phyloP scores from a whole-genome alignment of 92 coral and sea anemone genomes.

The Pocillopora grandis region DNA sequence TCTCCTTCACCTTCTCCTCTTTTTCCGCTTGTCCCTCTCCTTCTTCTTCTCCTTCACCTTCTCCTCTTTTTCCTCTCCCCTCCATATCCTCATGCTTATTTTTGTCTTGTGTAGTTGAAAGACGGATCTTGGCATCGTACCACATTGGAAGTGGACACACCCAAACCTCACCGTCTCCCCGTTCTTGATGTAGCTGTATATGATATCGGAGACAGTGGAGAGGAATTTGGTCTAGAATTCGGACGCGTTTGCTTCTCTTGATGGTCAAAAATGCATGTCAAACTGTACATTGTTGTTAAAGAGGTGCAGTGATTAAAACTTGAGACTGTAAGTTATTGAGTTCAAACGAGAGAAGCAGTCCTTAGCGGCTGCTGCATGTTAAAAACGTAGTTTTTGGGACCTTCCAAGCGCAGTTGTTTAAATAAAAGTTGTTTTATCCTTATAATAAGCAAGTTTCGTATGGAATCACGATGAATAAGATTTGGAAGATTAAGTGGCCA shows the following conservation, averaged over 20 bases:
- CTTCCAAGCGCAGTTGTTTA: neutral
- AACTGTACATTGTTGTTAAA: neutral
- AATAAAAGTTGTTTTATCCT: neutral
- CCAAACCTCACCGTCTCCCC: slow-evolving; percentile 87
- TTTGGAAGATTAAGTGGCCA: too few relatives aligned
- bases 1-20: too few relatives aligned
- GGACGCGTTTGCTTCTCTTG: slow-evolving; percentile 96
- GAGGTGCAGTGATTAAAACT: neutral
- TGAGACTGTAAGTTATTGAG: slow-evolving; percentile 29
- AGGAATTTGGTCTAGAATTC: slow-evolving; percentile 93
- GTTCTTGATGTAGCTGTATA: slow-evolving; percentile 87
- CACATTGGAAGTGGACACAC: slow-evolving; percentile 78
- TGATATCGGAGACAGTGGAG: slow-evolving; percentile 90
- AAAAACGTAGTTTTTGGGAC: neutral
- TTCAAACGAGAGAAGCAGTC: neutral
- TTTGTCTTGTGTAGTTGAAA: slow-evolving; percentile 58
- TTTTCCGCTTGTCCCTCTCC: too few relatives aligned
- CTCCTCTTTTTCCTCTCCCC: too few relatives aligned
- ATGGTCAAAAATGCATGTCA: neutral
- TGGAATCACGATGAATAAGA: too few relatives aligned
- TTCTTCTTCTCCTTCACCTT: too few relatives aligned
- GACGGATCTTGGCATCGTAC: slow-evolving; percentile 92
- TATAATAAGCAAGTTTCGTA: too few relatives aligned
- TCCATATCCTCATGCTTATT: too few relatives aligned
- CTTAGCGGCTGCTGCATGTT: neutral